Base-by-base conservation (phyloP, 2,113 vertebrate species). In the Pholis gunnellus region DNA sequence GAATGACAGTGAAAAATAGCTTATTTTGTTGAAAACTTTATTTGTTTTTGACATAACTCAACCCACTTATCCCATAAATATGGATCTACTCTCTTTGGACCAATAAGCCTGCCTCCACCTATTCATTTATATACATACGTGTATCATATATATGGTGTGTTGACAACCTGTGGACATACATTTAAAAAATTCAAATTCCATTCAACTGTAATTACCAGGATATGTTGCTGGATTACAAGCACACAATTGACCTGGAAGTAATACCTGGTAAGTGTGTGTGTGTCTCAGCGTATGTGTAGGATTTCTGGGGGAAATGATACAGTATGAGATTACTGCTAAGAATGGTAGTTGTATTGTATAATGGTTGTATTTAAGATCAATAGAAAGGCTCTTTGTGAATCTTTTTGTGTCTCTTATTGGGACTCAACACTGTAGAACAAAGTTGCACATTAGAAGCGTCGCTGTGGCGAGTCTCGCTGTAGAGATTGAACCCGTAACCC, bases 401-500 rank as follows among this genome's bases (percentile, higher is more conserved):
- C 7, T 34, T 59, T 56, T 50, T 59, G 29, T 36, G 59, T 65
- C 27, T 52, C 34, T 27, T 31, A 46, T 57, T 61, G 60, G 20
- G 8, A 0, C 14, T 72, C 18, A 38, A 48, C 71, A n/a, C 4
- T 56, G 15, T 54, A 48, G 40, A 44, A 60, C 38, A 73, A 34
- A 27, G 29, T 60, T 48, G 31, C 73, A 81, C 60, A 72, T 81
- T 73, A 64, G 31, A 63, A 34, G 36, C 17, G 44, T 27, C 60
- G 76, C 76, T 25, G 25, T 57, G 8, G 38, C 20, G 79, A 57
- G 64, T 34, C 64, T 75, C 8, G 34, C 25, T 65, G 78, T 9
- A 15, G 68, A 54, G 73, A 78, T 27, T 66, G 64, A 84, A 60
- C 48, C 65, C 56, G 20, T 70, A 34, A 74, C 59, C 64, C 38